Base-by-base conservation (phyloP, 1,140 invertebrate species). In the Sminthurides bifidus region DNA sequence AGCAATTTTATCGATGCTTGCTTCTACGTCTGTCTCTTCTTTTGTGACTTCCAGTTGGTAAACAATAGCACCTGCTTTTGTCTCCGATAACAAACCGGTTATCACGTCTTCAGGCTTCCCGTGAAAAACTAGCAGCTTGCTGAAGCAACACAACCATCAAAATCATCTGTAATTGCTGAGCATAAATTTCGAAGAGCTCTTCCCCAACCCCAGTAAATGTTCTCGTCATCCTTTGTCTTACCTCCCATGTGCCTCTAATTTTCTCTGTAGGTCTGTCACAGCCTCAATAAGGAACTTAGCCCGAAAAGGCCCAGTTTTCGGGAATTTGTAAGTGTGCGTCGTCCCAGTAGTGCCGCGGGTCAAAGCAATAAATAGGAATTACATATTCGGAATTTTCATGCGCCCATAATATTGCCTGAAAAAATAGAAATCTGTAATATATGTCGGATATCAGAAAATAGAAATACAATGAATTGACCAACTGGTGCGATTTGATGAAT, bases 291-390 rank as follows among this genome's bases (percentile, higher is more conserved):
- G 40, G 54, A 72, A 71, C 35, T 67, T 66, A 6, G 66, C 54
- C 43, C 70, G 56, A 48, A 67, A 67, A n/a, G 62, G 46, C 6
- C 69, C 71, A 23, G 68, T 69, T 58, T 72, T 72, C n/a, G 69
- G 65, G 56, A 72, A 67, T 30, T 51, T 53, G 51, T 65, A 69
- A 41, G 68, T 66, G 30, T 66, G 67, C 10, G 71, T 66, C 45
- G 63, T 68, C 56, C 61, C 54, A 48, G n/a, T 67, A 70, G 52
- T 71, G 67, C 2, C 67, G 40, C 15, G 70, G 69, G 52, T 72
- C 71, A 62, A 71, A 71, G 56, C 70, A 72, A 45, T 72, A 72
- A 6, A 72, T 15, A n/a, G 70, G 70, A 21, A 72, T 31, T 17
- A 72, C 57, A 44, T 53, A 52, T 45, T 67, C 65, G 12, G 44